These are phyloP conservation scores for Ptychoptera albimana DNA, from an alignment of 2,888 invertebrate species.

Conservation along the genomic window DNA sequence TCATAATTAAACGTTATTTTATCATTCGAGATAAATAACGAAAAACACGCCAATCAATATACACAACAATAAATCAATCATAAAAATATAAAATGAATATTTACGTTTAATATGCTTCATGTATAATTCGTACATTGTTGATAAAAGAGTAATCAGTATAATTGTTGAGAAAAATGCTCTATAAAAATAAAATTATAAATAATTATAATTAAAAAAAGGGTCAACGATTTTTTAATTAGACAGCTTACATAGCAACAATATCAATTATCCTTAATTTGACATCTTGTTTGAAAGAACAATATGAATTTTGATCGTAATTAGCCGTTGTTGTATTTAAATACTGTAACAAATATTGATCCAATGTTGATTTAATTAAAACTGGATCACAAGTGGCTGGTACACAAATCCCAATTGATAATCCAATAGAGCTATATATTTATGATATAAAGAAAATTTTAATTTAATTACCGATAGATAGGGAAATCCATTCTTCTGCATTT, in stretches of 20 bases:
- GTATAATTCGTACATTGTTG: not conserved
- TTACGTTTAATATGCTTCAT: not conserved
- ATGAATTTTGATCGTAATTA: not conserved
- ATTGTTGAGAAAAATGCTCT: not conserved
- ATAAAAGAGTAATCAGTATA: not conserved
- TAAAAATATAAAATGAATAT: no score
- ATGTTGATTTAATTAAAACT: not conserved
- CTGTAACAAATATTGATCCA: not conserved
- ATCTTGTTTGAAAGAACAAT: not conserved
- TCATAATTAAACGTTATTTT: no score
- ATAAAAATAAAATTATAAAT: not conserved
- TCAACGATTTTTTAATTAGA: not conserved
- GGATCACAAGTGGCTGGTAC: not conserved
- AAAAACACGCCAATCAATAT: no score
- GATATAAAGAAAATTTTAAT: no score
- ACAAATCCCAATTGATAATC: constrained; percentile 1
- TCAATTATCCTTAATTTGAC: not conserved
- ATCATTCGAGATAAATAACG: no score
- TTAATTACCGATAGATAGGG: no score
- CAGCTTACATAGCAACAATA: constrained; percentile 2
- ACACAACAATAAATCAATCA: no score
- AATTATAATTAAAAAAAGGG: not conserved
- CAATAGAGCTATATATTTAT: no score
- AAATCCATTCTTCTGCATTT: no score
- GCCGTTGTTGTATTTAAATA: not conserved